phyloP scores from a whole-genome alignment of 2,888 invertebrate genomes.

The Chironomus riparius region DNA sequence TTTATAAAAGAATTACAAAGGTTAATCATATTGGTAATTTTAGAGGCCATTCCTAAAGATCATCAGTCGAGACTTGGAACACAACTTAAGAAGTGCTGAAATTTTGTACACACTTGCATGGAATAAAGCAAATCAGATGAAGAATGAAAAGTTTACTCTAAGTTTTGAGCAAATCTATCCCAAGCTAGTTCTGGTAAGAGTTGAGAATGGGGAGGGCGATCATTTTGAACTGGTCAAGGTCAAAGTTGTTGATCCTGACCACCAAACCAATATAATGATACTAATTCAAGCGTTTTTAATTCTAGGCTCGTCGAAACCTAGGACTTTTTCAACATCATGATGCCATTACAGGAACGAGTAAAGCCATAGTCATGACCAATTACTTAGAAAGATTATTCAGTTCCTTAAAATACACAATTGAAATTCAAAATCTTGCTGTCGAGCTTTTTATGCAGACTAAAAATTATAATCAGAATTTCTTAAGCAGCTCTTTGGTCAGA shows the following conservation, averaged over 20 bases:
- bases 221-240: too few relatives aligned
- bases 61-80: constrained; percentile 75
- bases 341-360: constrained; percentile 93
- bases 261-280: too few relatives aligned
- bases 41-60: constrained; percentile 70
- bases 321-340: constrained; percentile 96
- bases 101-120: constrained; percentile 75
- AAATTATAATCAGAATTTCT: constrained; percentile 39
- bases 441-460: constrained; percentile 47
- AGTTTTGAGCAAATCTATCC: constrained; percentile 74
- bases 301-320: constrained; percentile 66
- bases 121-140: constrained; percentile 59
- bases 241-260: too few relatives aligned
- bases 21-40: too few relatives aligned
- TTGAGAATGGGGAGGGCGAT: too few relatives aligned
- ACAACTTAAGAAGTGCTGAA: constrained; percentile 65
- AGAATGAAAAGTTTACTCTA: constrained; percentile 51
- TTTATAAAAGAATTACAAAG: too few relatives aligned
- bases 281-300: too few relatives aligned
- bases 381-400: constrained; percentile 81
- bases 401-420: constrained; percentile 63
- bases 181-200: constrained; percentile 50
- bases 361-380: constrained; percentile 85
- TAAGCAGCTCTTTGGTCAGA: constrained; percentile 61
- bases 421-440: constrained; percentile 64